Evolutionary conservation across 2,888 invertebrate genomes (phyloP).

Genomic region (Andrena hattorfiana): DNA sequence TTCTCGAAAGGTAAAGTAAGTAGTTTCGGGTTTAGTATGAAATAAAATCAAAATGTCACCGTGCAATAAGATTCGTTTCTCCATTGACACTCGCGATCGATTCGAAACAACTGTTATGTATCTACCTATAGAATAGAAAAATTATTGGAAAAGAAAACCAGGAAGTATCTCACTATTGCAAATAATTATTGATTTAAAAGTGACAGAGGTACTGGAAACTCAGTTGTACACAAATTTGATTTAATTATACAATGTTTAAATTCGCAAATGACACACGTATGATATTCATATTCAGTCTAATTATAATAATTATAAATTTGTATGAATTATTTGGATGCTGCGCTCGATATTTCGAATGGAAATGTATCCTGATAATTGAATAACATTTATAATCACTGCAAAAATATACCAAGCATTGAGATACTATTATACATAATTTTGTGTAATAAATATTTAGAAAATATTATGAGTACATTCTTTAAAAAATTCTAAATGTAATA

Average conservation of each 20-base stretch:
- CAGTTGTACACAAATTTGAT: conserved; percentile 21
- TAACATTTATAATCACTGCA: too few species aligned
- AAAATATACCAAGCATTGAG: too few species aligned
- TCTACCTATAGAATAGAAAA: background rate
- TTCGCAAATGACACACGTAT: conserved; percentile 12
- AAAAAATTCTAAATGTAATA: background rate
- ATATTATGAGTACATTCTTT: background rate
- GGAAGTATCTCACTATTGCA: background rate
- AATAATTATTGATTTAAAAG: conserved; percentile 24
- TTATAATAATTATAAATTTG: background rate
- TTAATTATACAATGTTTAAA: conserved; percentile 17
- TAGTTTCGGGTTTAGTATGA: background rate
- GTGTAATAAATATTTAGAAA: background rate
- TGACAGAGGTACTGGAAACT: background rate
- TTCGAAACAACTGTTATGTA: conserved; percentile 4
- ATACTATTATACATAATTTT: too few species aligned
- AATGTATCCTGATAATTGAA: too few species aligned
- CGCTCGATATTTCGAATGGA: too few species aligned
- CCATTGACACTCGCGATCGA: background rate
- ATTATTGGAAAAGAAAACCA: background rate
- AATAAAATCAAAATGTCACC: background rate
- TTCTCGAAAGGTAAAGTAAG: background rate
- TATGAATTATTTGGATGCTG: background rate
- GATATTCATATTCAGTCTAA: conserved; percentile 9
- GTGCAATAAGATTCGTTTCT: background rate